These are phyloP conservation scores for Ia io DNA, from an alignment of 2,113 vertebrate species.

Conservation along the genomic window DNA sequence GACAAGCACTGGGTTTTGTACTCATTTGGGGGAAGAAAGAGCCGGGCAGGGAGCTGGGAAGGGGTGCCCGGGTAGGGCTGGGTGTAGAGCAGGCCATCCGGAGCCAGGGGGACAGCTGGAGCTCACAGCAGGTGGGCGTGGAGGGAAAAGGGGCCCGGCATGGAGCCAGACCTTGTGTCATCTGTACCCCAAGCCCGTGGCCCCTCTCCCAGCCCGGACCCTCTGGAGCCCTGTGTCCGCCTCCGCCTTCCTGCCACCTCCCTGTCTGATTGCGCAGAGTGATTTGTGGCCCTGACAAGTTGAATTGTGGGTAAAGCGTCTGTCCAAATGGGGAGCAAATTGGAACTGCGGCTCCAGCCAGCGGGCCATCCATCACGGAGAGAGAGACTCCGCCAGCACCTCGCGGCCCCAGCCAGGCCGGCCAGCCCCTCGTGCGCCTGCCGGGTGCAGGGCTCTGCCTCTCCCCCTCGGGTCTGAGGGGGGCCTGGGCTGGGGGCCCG, in stretches of 20 bases:
- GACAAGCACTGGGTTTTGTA: not conserved
- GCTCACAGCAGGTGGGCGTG: not conserved
- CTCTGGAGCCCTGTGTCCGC: not conserved
- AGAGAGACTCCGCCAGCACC: not conserved
- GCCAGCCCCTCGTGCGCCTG: not conserved
- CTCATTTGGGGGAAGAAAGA: not conserved
- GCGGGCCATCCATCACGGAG: conserved; percentile 36
- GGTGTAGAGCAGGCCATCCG: not conserved
- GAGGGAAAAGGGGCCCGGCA: not conserved
- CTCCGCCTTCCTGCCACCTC: not conserved
- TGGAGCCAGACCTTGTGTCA: not conserved
- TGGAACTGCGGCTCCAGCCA: conserved; percentile 53
- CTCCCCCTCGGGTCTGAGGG: not conserved
- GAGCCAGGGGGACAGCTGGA: not conserved
- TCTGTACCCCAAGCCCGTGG: not conserved
- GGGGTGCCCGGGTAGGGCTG: fast-evolving
- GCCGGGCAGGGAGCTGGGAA: not conserved
- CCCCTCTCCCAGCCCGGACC: not conserved
- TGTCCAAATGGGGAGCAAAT: conserved; percentile 77
- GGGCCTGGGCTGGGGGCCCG: not conserved
- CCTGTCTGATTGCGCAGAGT: not conserved
- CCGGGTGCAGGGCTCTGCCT: not conserved
- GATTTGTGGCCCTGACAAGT: conserved; percentile 73
- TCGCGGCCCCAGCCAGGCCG: not conserved
- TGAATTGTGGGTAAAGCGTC: conserved; percentile 73